Percentiles rank a stretch among this genome's conserved stretches.
Conservation (phyloP, 2,888 invertebrate genomes). For the Eupithecia subumbrata region DNA sequence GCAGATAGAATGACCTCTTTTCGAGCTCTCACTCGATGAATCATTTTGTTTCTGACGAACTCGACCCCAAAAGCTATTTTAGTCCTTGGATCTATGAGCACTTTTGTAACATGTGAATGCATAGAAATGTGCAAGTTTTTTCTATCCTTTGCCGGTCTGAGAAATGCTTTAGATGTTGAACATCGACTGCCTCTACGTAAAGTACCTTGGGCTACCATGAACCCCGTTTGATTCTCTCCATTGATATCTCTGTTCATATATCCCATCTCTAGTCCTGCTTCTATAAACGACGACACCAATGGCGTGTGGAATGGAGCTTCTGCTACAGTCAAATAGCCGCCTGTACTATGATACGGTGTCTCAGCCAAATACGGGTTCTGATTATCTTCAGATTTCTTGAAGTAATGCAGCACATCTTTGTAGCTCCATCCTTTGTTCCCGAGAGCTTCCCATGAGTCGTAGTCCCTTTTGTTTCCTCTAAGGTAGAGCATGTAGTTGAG, state of each 20-base stretch:
- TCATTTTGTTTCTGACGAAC: conserved; percentile 89
- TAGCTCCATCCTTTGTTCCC: conserved; percentile 96
- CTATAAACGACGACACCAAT: conserved; percentile 90
- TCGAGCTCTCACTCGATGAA: conserved; percentile 89
- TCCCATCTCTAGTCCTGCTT: conserved; percentile 92
- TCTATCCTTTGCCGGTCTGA: conserved; percentile 90
- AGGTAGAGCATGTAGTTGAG: conserved; percentile 96
- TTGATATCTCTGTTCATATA: conserved; percentile 94
- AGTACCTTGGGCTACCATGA: conserved; percentile 95
- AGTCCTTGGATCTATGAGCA: conserved; percentile 88
- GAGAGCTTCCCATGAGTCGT: conserved; percentile 93
- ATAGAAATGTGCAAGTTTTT: conserved; percentile 94
- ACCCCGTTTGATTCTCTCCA: conserved; percentile 93
- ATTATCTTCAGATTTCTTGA: conserved; percentile 96
- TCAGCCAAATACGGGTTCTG: conserved; percentile 92
- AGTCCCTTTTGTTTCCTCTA: conserved; percentile 94
- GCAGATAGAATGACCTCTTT: conserved; percentile 96
- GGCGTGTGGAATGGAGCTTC: conserved; percentile 95
- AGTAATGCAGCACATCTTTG: conserved; percentile 91
- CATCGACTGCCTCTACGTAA: conserved; percentile 91
- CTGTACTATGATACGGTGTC: conserved; percentile 91
- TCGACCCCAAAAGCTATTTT: conserved; percentile 93
- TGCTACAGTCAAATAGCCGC: conserved; percentile 92
- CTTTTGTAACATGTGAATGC: conserved; percentile 90
- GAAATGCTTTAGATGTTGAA: conserved; percentile 94